Evolutionary conservation across 2,113 vertebrate species (phyloP), one percentile per base, ranked within the genome.

Genomic region (Fregata magnificens): DNA sequence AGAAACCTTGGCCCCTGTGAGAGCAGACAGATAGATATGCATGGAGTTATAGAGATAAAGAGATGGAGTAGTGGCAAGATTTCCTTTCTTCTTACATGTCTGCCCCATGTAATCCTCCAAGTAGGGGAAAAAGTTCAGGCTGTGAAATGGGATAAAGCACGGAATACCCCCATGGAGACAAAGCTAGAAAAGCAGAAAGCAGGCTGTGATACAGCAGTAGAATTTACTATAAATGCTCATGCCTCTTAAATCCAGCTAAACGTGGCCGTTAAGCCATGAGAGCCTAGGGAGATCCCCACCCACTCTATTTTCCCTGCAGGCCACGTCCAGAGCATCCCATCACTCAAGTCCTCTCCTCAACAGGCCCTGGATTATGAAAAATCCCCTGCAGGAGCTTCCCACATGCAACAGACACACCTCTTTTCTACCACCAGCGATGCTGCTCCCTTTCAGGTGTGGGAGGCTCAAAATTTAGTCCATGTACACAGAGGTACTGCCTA

Each of bases 361-460:
- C 78, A 94, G 96, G 80, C 86, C 40, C 76, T 42, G 83, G 79
- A 97, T 91, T 90, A 94, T 90, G 93, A 94, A 95, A 96, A 94
- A 96, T 73, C 84, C 94, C 94, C 95, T 26, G 86, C 91, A 95
- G 95, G 96, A 96, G 89, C 91, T 95, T 97, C 96, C 93, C 97
- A 97, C 91, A 52, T 70, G 34, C 84, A 88, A 12, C 24, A 91
- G 95, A 73, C 94, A 96, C 93, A 95, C 91, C 94, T 78, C 91
- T 95, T 50, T 32, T n/a, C 95, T 93, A 87, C 93, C 96, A 85
- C 91, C 93, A 95, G 94, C 88, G 38, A 92, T 17, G 91, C 88
- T 90, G 74, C 38, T 7, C 77, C 66, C 86, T 50, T 38, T 21
- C 65, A 87, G 88, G 20, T 82, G 88, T 91, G 94, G 95, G 94